Evolutionary conservation across 2,113 vertebrate genomes (phyloP).

Genomic region (Varanus salvator): DNA sequence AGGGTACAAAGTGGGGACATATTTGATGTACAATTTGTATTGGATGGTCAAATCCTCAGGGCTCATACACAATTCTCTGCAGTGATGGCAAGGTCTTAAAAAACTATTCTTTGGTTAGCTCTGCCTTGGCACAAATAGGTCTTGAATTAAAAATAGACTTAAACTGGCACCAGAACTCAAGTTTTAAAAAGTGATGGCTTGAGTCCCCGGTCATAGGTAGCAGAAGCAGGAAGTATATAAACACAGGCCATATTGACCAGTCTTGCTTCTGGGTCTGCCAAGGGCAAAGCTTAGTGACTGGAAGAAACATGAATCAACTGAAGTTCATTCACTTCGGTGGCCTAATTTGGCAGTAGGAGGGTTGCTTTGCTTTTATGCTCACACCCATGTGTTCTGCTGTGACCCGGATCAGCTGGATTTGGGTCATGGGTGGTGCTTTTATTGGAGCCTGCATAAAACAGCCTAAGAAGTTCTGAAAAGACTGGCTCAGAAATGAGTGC

Average conservation of each 20-base stretch:
- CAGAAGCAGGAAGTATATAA: not conserved
- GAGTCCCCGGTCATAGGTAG: not conserved
- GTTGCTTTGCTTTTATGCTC: not conserved
- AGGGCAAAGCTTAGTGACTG: not conserved
- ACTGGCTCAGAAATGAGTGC: not conserved
- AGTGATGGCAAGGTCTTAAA: not conserved
- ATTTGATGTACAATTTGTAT: not conserved
- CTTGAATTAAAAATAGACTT: not conserved
- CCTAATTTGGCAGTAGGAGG: not conserved
- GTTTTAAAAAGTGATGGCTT: not conserved
- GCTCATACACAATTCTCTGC: not conserved
- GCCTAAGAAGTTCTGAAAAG: not conserved
- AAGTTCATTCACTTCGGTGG: constrained; percentile 8
- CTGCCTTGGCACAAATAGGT: not conserved
- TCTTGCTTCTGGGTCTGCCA: constrained; percentile 1
- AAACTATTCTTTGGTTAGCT: not conserved
- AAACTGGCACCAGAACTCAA: not conserved
- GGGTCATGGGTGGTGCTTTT: constrained; percentile 4
- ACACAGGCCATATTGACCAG: not conserved
- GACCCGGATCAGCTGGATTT: not conserved
- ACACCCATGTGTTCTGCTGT: not conserved
- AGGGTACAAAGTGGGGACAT: not conserved
- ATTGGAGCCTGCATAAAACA: constrained; percentile 5
- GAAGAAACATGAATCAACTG: not conserved
- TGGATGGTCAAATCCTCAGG: not conserved